Evolutionary conservation across 2,888 invertebrate genomes (phyloP), one percentile per base, ranked within the genome.

Genomic region (Pediacus dermestoides): DNA sequence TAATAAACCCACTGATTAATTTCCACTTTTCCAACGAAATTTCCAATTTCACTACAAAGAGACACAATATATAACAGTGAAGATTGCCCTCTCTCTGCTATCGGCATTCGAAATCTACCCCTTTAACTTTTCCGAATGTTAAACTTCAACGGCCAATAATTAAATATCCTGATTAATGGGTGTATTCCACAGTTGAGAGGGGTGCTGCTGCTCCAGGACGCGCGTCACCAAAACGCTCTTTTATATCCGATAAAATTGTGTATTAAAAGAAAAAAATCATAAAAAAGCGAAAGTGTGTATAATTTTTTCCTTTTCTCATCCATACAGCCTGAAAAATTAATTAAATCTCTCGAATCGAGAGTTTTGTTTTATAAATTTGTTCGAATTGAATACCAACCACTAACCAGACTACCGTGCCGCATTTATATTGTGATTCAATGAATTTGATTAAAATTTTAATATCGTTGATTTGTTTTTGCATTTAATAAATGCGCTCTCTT

Each of bases 391-490:
- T 57, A 58, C 13, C 28, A 28, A 28, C 28, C 28, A 14, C 28
- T 28, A n/a, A n/a, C n/a, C n/a, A n/a, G n/a, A n/a, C n/a, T n/a
- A 50, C 48, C 48, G 38, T 42, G 42, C 50, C 41, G 39, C 50
- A 50, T 48, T 48, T 48, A 50, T 53, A 48, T 48, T 52, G 52
- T 52, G 54, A 56, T 58, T 60, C 61, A 58, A 60, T 61, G 59
- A 59, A 60, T 63, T 62, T 63, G 60, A 64, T 64, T 64, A 64
- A 63, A 61, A 63, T 61, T 63, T 62, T 62, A 61, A 63, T 63
- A 64, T 60, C 57, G 59, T 60, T 61, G 60, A 60, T 61, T 61
- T 61, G 61, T 56, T 60, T 60, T 57, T 27, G 36, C 38, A 41
- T 40, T 39, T 28, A 28, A 28, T 28, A 28, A 28, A 28, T 28